These are phyloP conservation scores for Agapornis canus DNA, from an alignment of 2,797 vertebrate species.

Conservation along the genomic window DNA sequence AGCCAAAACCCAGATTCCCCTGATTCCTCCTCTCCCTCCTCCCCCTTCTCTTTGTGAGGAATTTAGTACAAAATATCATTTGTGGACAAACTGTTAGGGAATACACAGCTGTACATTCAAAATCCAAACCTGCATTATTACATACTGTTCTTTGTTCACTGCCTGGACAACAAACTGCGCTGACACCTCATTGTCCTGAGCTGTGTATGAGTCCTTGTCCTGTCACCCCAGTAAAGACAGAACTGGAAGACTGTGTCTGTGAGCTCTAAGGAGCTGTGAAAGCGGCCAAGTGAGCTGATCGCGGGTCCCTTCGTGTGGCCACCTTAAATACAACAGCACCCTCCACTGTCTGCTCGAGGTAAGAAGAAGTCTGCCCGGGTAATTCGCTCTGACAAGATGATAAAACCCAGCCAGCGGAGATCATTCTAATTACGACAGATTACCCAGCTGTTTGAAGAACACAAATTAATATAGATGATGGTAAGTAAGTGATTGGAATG, in stretches of 20 bases:
- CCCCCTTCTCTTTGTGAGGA: not conserved
- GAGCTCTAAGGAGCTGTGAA: not conserved
- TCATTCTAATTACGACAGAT: constrained; percentile 38
- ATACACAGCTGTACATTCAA: not conserved
- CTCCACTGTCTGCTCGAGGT: constrained; percentile 46
- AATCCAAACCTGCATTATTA: not conserved
- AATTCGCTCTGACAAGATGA: constrained; percentile 24
- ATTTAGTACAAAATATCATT: not conserved
- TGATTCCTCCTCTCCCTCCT: not conserved
- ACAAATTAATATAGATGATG: constrained; percentile 21
- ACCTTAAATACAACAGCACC: constrained; percentile 74
- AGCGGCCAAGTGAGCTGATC: rapidly evolving
- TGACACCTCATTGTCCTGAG: not conserved
- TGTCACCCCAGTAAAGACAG: not conserved
- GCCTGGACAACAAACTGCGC: not conserved
- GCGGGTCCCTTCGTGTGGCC: not conserved
- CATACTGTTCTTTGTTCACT: rapidly evolving
- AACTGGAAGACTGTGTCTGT: not conserved
- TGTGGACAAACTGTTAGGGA: not conserved
- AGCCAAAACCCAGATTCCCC: not conserved
- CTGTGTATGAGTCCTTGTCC: not conserved
- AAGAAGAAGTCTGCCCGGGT: not conserved
- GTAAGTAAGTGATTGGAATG: constrained; percentile 35
- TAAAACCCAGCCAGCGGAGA: not conserved
- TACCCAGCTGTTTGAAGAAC: constrained; percentile 24